Base-by-base conservation (phyloP, 64 coral and sea anemone genomes). In the Stylophora pistillata region DNA sequence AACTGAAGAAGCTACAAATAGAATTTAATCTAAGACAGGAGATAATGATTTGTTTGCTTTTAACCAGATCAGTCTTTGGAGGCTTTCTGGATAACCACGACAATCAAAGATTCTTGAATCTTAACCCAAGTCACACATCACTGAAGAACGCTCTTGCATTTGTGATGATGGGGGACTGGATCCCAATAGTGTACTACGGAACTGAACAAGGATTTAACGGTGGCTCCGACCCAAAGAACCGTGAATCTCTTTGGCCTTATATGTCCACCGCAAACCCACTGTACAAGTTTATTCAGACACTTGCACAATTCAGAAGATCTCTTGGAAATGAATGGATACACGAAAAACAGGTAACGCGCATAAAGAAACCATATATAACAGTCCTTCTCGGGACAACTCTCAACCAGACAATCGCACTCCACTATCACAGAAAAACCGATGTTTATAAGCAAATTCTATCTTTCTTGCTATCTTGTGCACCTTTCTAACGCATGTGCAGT, bases 71-170 rank as follows among this genome's bases (percentile, higher is more conserved):
- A 13, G 34, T 94, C 16, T 55, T 94, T 77, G 92, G 92, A 59
- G 92, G 88, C 10, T 94, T 94, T 60, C 53, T 94, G 52, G 92
- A 94, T 58, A 94, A 94, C 62, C 92, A 94, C 61, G 92, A 94
- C 55, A 88, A 90, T 70, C 78, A 62, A 62, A 70, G 92, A 58
- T 94, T 94, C 64, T 75, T 94, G 13, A 18, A 71, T 57, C 60
- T 81, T 21, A 94, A 94, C 60, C 92, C 92, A 72, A 94, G 92
- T 17, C 58, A 61, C 15, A 85, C 74, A 7, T 63, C 79, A 30
- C 74, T 94, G 5, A 77, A 81, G 31, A 94, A 90, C 65, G 83
- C 78, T 41, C 82, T 94, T 12, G 81, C 79, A 1, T 94, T 70
- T 15, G 33, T 94, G 13, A 30, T 94, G 0, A 94, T 90, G 87